Percentiles rank a stretch among this genome's conserved stretches.
Conservation (phyloP, 2,113 vertebrate genomes). For the Zingel zingel region DNA sequence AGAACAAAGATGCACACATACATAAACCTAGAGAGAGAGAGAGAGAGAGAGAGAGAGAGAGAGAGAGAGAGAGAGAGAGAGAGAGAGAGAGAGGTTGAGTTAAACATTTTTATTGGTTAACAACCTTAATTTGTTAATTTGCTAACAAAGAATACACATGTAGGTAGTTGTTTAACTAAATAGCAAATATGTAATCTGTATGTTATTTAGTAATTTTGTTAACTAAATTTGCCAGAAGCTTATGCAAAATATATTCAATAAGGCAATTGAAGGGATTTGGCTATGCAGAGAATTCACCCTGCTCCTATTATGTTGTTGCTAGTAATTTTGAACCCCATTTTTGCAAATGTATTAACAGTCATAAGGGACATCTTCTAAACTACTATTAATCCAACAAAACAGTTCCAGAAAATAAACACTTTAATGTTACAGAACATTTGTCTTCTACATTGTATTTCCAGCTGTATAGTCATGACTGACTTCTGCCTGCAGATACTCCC, state of each 20-base stretch:
- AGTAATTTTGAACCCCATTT: background rate
- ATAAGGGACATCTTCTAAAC: background rate
- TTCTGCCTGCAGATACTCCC: background rate
- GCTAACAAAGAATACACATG: too few species aligned
- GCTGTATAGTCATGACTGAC: background rate
- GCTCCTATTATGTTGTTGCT: background rate
- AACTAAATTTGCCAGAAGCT: background rate
- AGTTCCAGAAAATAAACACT: background rate
- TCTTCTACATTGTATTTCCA: background rate
- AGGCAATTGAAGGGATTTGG: background rate
- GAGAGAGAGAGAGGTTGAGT: background rate
- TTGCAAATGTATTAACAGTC: background rate
- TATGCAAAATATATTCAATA: background rate
- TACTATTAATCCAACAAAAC: background rate
- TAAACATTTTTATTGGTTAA: background rate
- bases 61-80: background rate
- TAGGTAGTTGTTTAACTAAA: too few species aligned
- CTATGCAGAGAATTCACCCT: background rate
- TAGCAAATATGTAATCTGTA: too few species aligned
- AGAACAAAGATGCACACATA: background rate
- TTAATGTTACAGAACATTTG: background rate
- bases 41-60: too few species aligned
- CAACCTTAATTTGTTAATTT: too few species aligned
- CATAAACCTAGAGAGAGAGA: background rate
- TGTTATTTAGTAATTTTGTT: too few species aligned